Percentiles rank a stretch among this genome's conserved stretches.
phyloP scores from a whole-genome alignment of 1,140 invertebrate genomes.

The Pachypsylla venusta region DNA sequence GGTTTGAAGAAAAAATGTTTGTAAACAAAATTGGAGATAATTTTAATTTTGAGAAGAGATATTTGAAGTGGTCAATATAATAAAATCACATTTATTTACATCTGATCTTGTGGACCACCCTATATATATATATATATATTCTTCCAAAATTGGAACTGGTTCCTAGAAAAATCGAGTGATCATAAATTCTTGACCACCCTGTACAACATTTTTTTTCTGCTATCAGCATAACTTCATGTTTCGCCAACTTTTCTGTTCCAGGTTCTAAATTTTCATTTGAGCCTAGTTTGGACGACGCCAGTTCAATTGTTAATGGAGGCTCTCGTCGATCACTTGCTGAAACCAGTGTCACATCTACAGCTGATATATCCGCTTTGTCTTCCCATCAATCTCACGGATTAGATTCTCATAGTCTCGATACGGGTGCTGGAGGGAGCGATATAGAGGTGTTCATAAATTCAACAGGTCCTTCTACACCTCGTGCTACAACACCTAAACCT shows the following conservation, averaged over 20 bases:
- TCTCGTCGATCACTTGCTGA: slow-evolving; percentile 61
- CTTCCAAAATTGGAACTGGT: too few relatives aligned
- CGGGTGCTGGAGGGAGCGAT: slow-evolving; percentile 41
- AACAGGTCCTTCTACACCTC: slow-evolving; percentile 42
- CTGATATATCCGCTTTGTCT: slow-evolving; percentile 62
- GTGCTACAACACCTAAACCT: slow-evolving; percentile 39
- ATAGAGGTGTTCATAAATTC: slow-evolving; percentile 29
- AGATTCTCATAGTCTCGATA: slow-evolving; percentile 54
- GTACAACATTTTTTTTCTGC: too few relatives aligned
- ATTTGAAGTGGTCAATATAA: too few relatives aligned
- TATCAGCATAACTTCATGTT: too few relatives aligned
- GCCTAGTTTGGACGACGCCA: slow-evolving; percentile 47
- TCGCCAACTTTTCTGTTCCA: slow-evolving; percentile 29
- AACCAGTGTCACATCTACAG: slow-evolving; percentile 66
- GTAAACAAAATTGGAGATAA: too few relatives aligned
- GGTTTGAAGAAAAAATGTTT: too few relatives aligned
- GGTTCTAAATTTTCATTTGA: slow-evolving; percentile 51
- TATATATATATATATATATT: too few relatives aligned
- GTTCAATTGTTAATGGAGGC: slow-evolving; percentile 42
- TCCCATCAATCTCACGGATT: slow-evolving; percentile 47
- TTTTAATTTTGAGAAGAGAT: too few relatives aligned
- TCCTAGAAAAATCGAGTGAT: too few relatives aligned
- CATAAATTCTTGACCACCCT: too few relatives aligned
- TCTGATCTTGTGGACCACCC: too few relatives aligned
- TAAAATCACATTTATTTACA: too few relatives aligned